Base-by-base conservation (phyloP, 1,140 invertebrate species). In the Ptiloglossa arizonensis region DNA sequence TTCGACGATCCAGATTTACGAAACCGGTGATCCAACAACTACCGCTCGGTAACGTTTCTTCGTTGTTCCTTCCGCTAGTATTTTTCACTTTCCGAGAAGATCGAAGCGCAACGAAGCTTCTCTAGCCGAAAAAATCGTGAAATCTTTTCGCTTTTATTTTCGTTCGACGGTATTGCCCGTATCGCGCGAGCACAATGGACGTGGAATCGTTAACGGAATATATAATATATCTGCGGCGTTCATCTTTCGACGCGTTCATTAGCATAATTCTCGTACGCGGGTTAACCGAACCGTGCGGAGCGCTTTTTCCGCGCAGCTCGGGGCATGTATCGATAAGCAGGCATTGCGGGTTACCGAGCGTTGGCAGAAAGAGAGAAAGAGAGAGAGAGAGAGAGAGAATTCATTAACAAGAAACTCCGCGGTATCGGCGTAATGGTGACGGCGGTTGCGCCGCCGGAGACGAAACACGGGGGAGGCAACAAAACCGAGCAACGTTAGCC, bases 341-440 rank as follows among this genome's bases (percentile, higher is more conserved):
- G 35, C 72, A 38, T n/a, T 22, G 63, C 29, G 62, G 5, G 48
- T n/a, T n/a, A 38, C 22, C 59, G 59, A 54, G 32, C 46, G 32
- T 50, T 11, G 29, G 2, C n/a, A n/a, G n/a, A n/a, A 11, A 41
- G 41, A 41, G 41, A 41, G 17, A 38, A 27, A 17, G 19, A 41
- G 24, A 24, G 27, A 32, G 27, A 22, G 44, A 52, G 64, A 68
- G 11, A 15, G 35, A 75, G 67, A 52, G 67, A 70, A 77, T 77
- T 77, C 74, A 70, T 77, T 70, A 77, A 70, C 74, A 54, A 70
- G 66, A 60, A 48, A 60, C 35, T 17, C 44, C n/a, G 13, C 15
- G 41, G 41, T 75, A 75, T 59, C 41, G 72, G 62, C 32, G 64
- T 24, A 32, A 66, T 64, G 62, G 63, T 75, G 63, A 56, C 22